Percentiles rank a stretch among this genome's conserved stretches.
Conservation (phyloP, 30 jellyfish, hydroid and myxozoan genomes). For the Pelagia noctiluca region DNA sequence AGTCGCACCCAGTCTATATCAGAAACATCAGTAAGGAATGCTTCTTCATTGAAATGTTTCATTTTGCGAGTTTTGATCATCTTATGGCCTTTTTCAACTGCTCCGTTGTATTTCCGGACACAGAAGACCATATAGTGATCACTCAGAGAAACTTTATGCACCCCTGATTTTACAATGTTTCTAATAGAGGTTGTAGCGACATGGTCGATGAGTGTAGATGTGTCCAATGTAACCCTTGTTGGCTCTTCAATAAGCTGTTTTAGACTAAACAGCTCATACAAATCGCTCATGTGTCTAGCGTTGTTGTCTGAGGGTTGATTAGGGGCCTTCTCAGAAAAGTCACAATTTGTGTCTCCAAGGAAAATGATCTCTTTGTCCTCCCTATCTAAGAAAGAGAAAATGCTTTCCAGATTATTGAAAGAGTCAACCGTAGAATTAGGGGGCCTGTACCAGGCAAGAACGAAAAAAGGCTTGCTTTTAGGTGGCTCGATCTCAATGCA, state of each 20-base stretch:
- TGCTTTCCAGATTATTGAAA: constrained; percentile 6
- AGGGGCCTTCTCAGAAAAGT: not conserved
- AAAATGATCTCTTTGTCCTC: constrained; percentile 6
- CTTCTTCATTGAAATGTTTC: not conserved
- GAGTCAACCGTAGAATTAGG: not conserved
- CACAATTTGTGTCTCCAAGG: constrained; percentile 30
- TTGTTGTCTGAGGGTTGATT: constrained; percentile 1
- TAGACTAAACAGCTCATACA: too few relatives aligned
- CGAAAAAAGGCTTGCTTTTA: not conserved
- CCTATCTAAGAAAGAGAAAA: constrained; percentile 2
- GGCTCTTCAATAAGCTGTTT: too few relatives aligned
- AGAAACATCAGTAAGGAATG: not conserved
- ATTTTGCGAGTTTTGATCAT: constrained; percentile 6
- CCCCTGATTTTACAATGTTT: not conserved
- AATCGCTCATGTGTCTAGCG: not conserved
- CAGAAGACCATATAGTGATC: constrained; percentile 13
- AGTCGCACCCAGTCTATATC: not conserved
- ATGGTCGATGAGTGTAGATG: too few relatives aligned
- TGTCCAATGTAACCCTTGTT: too few relatives aligned
- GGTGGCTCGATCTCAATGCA: constrained; percentile 29
- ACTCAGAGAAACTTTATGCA: not conserved
- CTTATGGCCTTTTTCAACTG: constrained; percentile 16
- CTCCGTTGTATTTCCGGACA: constrained; percentile 4
- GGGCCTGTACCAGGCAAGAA: not conserved
- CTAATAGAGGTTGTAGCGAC: too few relatives aligned